Evolutionary conservation across 2,888 invertebrate genomes (phyloP).

Genomic region (Leucophenga maculata): DNA sequence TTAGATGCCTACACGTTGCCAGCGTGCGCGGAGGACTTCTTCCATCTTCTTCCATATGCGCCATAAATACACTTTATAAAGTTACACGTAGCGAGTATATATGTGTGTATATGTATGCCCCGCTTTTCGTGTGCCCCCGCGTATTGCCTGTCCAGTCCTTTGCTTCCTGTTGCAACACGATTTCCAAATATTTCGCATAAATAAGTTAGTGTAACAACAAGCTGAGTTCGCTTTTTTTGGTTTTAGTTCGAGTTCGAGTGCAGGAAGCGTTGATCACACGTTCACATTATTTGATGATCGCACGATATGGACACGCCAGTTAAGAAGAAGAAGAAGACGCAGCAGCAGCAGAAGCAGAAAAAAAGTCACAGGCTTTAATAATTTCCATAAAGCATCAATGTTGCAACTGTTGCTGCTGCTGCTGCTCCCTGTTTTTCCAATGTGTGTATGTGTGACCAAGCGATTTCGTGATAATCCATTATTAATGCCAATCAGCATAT

Average conservation of each 20-base stretch:
- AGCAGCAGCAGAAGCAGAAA: slow-evolving; percentile 17
- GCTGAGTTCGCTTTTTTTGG: slow-evolving; percentile 14
- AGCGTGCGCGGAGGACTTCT: slow-evolving; percentile 34
- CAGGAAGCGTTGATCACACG: slow-evolving; percentile 66
- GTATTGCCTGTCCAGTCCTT: slow-evolving; percentile 15
- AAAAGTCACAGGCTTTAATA: slow-evolving; percentile 50
- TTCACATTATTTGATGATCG: slow-evolving; percentile 69
- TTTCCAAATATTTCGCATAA: slow-evolving; percentile 69
- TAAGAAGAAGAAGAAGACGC: slow-evolving; percentile 37
- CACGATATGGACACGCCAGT: slow-evolving; percentile 62
- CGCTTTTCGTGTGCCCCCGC: slow-evolving; percentile 42
- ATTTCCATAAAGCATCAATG: slow-evolving; percentile 62
- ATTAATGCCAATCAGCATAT: slow-evolving; percentile 73
- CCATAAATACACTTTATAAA: slow-evolving; percentile 16
- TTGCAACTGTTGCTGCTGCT: slow-evolving; percentile 10
- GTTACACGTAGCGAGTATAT: slow-evolving; percentile 24
- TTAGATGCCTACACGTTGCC: slow-evolving; percentile 37
- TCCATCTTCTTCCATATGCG: slow-evolving; percentile 33
- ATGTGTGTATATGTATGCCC: slow-evolving; percentile 20
- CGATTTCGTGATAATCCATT: slow-evolving; percentile 73
- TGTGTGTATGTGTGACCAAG: slow-evolving; percentile 53
- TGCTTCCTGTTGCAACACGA: slow-evolving; percentile 66
- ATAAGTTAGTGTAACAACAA: slow-evolving; percentile 71
- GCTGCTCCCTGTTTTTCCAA: slow-evolving; percentile 10
- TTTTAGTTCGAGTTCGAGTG: slow-evolving; percentile 21